Conservation (phyloP, 2,888 invertebrate species). For the Drosophila conformis region DNA sequence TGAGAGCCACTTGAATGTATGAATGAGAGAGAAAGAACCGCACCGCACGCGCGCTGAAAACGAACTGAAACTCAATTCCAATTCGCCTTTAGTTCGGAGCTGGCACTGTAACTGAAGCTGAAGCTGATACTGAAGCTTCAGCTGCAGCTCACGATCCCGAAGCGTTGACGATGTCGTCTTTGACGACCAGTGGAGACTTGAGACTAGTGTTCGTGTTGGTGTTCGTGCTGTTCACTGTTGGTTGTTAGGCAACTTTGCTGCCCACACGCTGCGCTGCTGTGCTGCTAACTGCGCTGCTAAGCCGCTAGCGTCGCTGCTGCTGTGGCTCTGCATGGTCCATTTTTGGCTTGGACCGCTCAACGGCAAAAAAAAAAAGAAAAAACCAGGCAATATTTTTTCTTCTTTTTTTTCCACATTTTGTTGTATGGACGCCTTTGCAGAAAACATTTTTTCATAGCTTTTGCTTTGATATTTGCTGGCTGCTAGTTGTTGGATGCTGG, state of each 20-base stretch:
- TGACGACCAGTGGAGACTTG: constrained; percentile 58
- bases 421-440: constrained; percentile 74
- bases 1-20: constrained; percentile 28
- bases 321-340: constrained; percentile 70
- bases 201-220: constrained; percentile 44
- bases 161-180: constrained; percentile 38
- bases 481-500: constrained; percentile 27
- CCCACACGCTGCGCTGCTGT: constrained; percentile 69
- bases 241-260: constrained; percentile 80
- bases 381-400: constrained; percentile 58
- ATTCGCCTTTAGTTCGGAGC: constrained; percentile 38
- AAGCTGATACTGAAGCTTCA: constrained; percentile 25
- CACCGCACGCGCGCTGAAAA: constrained; percentile 81
- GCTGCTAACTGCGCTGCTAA: constrained; percentile 18
- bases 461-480: constrained; percentile 50
- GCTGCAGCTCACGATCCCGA: constrained; percentile 49
- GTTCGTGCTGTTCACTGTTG: constrained; percentile 38
- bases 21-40: constrained; percentile 68
- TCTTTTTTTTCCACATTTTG: constrained; percentile 37
- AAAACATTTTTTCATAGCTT: constrained; percentile 51
- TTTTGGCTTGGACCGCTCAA: constrained; percentile 76
- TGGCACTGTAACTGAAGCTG: constrained; percentile 23
- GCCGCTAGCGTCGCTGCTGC: constrained; percentile 36
- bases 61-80: constrained; percentile 73
- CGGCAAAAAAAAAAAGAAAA: constrained; percentile 36